phyloP scores from a whole-genome alignment of 2,113 vertebrate species.

The Megaleporinus macrocephalus region DNA sequence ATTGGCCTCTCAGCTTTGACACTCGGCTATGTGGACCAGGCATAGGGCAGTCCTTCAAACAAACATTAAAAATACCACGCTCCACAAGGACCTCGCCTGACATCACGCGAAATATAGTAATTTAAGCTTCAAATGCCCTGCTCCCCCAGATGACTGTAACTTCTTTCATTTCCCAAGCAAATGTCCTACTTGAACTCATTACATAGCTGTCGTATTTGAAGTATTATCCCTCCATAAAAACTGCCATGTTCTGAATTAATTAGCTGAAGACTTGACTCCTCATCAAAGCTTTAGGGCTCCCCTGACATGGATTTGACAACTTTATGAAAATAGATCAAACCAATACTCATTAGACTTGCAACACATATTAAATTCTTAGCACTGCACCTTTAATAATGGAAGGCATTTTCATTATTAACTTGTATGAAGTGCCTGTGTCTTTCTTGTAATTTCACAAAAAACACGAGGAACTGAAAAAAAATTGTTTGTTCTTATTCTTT shows the following conservation, averaged over 20 bases:
- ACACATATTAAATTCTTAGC: slow-evolving; percentile 37
- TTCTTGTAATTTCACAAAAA: background rate
- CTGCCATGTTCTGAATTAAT: slow-evolving; percentile 39
- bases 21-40: background rate
- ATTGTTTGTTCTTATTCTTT: slow-evolving; percentile 1
- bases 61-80: slow-evolving; percentile 34
- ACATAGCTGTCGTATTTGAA: slow-evolving; percentile 33
- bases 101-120: slow-evolving; percentile 34
- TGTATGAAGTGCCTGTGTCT: background rate
- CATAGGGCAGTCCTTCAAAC: slow-evolving; percentile 42
- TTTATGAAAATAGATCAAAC: slow-evolving; percentile 39
- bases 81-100: slow-evolving; percentile 21
- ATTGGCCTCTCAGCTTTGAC: slow-evolving; percentile 4
- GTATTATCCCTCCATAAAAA: slow-evolving; percentile 20
- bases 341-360: slow-evolving; percentile 24
- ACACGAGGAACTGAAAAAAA: background rate
- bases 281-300: slow-evolving; percentile 39
- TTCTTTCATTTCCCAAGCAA: slow-evolving; percentile 22
- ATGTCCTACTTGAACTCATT: slow-evolving; percentile 38
- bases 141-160: slow-evolving; percentile 36
- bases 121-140: slow-evolving; percentile 39
- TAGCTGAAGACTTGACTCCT: slow-evolving; percentile 24
- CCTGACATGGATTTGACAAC: slow-evolving; percentile 32
- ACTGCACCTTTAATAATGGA: slow-evolving; percentile 43
- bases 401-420: slow-evolving; percentile 26